phyloP scores from a whole-genome alignment of 2,113 vertebrate genomes.

The Ceyx cyanopectus region DNA sequence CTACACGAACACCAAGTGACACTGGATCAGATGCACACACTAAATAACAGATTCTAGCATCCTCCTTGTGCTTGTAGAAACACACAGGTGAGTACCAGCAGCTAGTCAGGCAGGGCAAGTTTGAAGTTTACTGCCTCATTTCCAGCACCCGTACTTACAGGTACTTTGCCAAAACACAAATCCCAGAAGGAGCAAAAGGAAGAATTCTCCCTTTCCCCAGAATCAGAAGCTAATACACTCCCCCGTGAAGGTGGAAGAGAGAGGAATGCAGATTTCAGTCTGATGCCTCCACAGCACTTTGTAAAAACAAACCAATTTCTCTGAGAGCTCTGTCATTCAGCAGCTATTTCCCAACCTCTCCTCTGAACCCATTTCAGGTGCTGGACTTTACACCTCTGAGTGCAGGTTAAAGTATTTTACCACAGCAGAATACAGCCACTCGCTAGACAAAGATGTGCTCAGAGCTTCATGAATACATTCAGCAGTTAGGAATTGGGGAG shows the following conservation, averaged over 20 bases:
- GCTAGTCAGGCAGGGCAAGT: background rate
- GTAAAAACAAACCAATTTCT: conserved; percentile 30
- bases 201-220: background rate
- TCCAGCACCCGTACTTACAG: background rate
- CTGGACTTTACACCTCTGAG: conserved; percentile 4
- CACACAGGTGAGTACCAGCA: background rate
- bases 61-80: background rate
- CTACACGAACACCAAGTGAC: background rate
- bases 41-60: background rate
- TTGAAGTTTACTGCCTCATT: background rate
- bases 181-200: background rate
- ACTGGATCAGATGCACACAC: rapidly evolving
- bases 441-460: conserved; percentile 44
- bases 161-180: background rate
- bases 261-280: background rate
- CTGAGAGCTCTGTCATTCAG: background rate
- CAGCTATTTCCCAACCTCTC: background rate
- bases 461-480: conserved; percentile 72
- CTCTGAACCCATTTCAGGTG: background rate
- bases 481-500: conserved; percentile 63
- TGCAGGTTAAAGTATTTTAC: conserved; percentile 48
- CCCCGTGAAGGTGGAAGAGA: background rate
- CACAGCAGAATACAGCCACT: conserved; percentile 40
- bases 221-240: background rate
- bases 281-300: background rate